Conservation (phyloP, 2,797 vertebrate genomes). For the Myotis daubentonii region DNA sequence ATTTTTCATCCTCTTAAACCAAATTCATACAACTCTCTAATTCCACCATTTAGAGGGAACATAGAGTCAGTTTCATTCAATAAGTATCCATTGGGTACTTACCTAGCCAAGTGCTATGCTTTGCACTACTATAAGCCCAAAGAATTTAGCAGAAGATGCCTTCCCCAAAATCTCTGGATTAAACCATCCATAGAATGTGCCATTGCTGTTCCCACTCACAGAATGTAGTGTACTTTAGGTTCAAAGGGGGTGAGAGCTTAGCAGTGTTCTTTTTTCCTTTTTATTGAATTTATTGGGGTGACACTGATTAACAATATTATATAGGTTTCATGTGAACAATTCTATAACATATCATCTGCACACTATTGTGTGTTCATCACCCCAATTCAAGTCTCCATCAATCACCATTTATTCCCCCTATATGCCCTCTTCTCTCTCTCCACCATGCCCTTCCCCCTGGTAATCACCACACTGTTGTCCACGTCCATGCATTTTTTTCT, state of each 20-base stretch:
- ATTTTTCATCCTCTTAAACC: background rate
- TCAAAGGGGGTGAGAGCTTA: background rate
- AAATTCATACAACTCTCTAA: background rate
- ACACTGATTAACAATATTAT: too few relatives aligned
- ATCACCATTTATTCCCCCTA: background rate
- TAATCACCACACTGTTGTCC: background rate
- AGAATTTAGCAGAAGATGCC: constrained; percentile 24
- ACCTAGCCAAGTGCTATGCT: background rate
- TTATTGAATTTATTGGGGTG: background rate
- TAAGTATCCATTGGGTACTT: background rate
- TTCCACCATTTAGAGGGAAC: background rate
- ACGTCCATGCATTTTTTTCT: background rate
- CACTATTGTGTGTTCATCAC: background rate
- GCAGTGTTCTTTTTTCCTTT: background rate
- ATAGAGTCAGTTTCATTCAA: background rate
- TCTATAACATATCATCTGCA: background rate
- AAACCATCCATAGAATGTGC: constrained; percentile 24
- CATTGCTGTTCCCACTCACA: background rate
- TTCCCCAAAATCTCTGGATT: background rate
- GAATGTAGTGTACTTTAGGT: background rate
- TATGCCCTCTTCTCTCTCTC: background rate
- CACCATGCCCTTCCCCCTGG: background rate
- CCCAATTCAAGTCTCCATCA: background rate
- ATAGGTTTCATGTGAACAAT: background rate
- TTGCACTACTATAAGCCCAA: background rate